Evolutionary conservation across 2,888 invertebrate species (phyloP), one percentile per base, ranked within the genome.

Genomic region (Brachycybe producta): DNA sequence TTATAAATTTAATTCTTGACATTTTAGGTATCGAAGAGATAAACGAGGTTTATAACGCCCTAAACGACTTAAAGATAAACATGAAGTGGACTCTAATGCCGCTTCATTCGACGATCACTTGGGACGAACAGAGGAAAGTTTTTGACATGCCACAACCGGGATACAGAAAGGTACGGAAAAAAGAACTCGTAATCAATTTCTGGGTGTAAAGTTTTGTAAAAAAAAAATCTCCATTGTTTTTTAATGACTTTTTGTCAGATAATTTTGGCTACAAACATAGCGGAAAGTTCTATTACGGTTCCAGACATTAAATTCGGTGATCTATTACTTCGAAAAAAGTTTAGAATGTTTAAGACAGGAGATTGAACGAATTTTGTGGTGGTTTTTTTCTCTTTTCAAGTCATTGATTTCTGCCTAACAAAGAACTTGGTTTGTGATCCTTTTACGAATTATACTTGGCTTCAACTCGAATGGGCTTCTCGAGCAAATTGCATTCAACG

Each of bases 401-500:
- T 97, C 42, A 82, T 95, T 60, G 95, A 97, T 69, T 94, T 87
- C 67, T 95, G 94, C 67, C 70, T 94, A 53, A 86, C 86, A 53
- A 94, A 92, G 70, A 75, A 77, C 30, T 67, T 90, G 59, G 72
- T 81, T 4, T 78, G 80, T 42, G 86, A 94, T 64, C 70, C 75
- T 1, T 69, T 71, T 0, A 84, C 88, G 0, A 86, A 85, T 70
- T 86, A 80, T 64, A 78, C 82, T 19, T 76, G 79, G 40, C 73
- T 95, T 39, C 77, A 80, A 59, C 63, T 91, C 56, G 72, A 75
- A 52, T 95, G 94, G 94, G 87, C 92, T 0, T 83, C 91, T 0
- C 82, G 84, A 62, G 79, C 82, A 1, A 92, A 84, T 67, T 91
- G 90, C 62, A 79, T 77, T 26, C 95, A 95, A 69, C 76, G 95